Evolutionary conservation across 1,140 invertebrate species (phyloP).

Genomic region (Dendrolimus punctatus): DNA sequence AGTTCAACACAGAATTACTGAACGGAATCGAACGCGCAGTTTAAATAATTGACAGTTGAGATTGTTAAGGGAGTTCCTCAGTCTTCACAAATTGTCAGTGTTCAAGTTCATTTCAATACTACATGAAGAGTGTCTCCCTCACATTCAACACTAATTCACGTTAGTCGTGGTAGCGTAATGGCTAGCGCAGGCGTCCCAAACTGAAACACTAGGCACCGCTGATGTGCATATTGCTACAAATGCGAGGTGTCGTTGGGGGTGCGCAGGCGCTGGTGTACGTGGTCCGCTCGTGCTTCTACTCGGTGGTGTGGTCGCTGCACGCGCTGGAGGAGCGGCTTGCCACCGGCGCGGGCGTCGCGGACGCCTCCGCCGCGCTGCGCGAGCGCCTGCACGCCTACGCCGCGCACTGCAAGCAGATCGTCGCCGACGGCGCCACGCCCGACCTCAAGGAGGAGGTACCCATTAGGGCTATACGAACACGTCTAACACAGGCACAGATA

Average conservation of each 20-base stretch:
- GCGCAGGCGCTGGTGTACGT: conserved; percentile 90
- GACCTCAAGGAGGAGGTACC: conserved; percentile 40
- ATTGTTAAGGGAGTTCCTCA: too few species aligned
- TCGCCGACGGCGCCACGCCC: conserved; percentile 64
- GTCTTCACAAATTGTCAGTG: too few species aligned
- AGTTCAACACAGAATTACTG: too few species aligned
- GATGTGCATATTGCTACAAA: too few species aligned
- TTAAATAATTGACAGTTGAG: too few species aligned
- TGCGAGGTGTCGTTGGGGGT: conserved; percentile 33
- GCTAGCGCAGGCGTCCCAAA: too few species aligned
- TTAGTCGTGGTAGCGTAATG: too few species aligned
- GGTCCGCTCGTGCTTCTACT: conserved; percentile 90
- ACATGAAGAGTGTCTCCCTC: too few species aligned
- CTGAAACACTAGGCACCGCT: too few species aligned
- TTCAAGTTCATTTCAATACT: too few species aligned
- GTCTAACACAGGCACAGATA: not conserved
- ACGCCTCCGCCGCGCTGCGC: conserved; percentile 71
- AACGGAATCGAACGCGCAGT: too few species aligned
- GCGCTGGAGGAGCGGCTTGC: conserved; percentile 79
- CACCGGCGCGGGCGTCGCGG: conserved; percentile 70
- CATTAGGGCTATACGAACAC: not conserved
- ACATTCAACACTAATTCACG: too few species aligned
- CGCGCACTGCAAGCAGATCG: conserved; percentile 80
- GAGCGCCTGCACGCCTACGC: conserved; percentile 83
- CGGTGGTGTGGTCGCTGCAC: conserved; percentile 91